Conservation (phyloP, 2,888 invertebrate species). For the Mechanitis messenoides region DNA sequence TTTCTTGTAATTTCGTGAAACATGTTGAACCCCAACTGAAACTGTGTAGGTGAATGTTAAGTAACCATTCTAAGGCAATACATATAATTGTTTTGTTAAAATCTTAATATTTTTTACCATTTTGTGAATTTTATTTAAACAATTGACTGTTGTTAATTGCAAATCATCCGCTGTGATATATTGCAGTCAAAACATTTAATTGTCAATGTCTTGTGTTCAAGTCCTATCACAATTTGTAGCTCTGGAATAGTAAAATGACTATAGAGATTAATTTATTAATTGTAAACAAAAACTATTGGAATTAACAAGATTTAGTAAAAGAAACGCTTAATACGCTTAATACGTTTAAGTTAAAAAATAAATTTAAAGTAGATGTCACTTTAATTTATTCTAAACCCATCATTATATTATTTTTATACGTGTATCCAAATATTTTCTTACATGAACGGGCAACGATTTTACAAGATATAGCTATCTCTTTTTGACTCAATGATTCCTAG, state of each 20-base stretch:
- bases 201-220: slow-evolving; percentile 4
- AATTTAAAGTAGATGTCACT: too few species aligned
- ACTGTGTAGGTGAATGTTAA: slow-evolving; percentile 55
- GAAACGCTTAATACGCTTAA: too few species aligned
- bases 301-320: too few species aligned
- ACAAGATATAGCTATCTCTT: slow-evolving; percentile 33
- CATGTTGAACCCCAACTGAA: slow-evolving; percentile 92
- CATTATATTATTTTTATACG: slow-evolving; percentile 7
- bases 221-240: too few species aligned
- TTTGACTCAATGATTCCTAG: slow-evolving; percentile 40
- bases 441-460: slow-evolving; percentile 28
- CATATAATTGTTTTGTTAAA: not conserved
- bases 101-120: slow-evolving; percentile 38
- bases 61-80: not conserved
- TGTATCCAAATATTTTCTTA: slow-evolving; percentile 19
- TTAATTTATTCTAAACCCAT: too few species aligned
- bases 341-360: too few species aligned
- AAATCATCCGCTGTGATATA: slow-evolving; percentile 37
- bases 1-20: slow-evolving; percentile 89
- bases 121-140: slow-evolving; percentile 34
- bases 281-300: too few species aligned
- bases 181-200: slow-evolving; percentile 19
- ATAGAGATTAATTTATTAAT: not conserved
- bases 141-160: slow-evolving; percentile 42
- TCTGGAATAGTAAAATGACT: too few species aligned